Evolutionary conservation across 1,140 invertebrate genomes (phyloP).

Genomic region (Lithobius niger): DNA sequence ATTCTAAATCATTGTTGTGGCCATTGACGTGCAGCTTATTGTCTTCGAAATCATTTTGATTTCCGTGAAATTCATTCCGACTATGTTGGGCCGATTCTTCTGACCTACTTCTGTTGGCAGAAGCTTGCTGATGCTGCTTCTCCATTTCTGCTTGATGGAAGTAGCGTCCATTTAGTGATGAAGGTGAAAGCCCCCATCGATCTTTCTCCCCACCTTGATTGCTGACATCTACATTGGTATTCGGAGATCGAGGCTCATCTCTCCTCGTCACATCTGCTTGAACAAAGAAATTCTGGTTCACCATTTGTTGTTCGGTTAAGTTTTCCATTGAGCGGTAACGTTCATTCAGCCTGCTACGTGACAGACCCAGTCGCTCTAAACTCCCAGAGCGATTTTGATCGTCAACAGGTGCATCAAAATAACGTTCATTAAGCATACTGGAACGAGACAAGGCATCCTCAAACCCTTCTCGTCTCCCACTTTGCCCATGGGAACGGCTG

Average conservation of each 20-base stretch:
- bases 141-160: constrained; percentile 19
- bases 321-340: constrained; percentile 68
- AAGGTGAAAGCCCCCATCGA: constrained; percentile 18
- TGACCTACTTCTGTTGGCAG: no score
- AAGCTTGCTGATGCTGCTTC: constrained; percentile 11
- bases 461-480: not conserved
- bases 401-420: not conserved
- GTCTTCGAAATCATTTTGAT: not conserved
- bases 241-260: not conserved
- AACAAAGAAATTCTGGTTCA: not conserved
- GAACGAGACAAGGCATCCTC: not conserved
- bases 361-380: constrained; percentile 51
- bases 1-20: constrained; percentile 15
- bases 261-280: not conserved
- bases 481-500: not conserved
- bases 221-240: not conserved
- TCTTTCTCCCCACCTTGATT: not conserved
- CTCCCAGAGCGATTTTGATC: not conserved
- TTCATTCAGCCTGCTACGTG: constrained; percentile 68
- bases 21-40: constrained; percentile 16
- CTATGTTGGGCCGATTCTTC: no score
- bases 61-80: no score
- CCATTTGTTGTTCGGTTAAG: constrained; percentile 31
- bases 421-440: not conserved
- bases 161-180: constrained; percentile 24